A percentile compares a stretch with the other conserved stretches of the same genome.
Evolutionary conservation across 2,797 vertebrate genomes (phyloP).

Genomic region (Rousettus madagascariensis): DNA sequence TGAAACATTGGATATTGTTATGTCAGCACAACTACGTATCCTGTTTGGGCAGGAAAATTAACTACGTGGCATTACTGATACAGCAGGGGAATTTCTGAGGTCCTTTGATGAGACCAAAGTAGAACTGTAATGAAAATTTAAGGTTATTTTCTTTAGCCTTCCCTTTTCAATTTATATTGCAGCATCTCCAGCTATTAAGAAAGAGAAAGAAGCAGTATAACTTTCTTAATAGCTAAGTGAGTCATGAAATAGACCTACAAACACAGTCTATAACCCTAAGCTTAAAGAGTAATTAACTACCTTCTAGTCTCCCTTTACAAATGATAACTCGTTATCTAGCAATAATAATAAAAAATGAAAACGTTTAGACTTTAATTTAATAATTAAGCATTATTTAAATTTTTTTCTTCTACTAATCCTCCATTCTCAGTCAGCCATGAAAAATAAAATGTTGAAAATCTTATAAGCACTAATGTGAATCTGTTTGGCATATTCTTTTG

Average conservation of each 20-base stretch:
- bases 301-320: conserved; percentile 50
- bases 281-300: conserved; percentile 63
- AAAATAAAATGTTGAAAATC: conserved; percentile 62
- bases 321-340: conserved; percentile 57
- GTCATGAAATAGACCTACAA: conserved; percentile 45
- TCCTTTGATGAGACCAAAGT: conserved; percentile 55
- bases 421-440: conserved; percentile 42
- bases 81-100: conserved; percentile 62
- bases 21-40: conserved; percentile 73
- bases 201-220: conserved; percentile 48
- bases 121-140: conserved; percentile 54
- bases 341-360: conserved; percentile 55
- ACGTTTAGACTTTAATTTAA: conserved; percentile 39
- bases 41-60: conserved; percentile 77
- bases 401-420: conserved; percentile 26
- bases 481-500: conserved; percentile 1
- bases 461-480: not conserved
- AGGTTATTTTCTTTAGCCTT: not conserved
- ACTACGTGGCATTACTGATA: conserved; percentile 73
- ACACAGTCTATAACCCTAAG: conserved; percentile 39
- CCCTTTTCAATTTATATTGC: conserved; percentile 62
- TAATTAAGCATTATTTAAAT: conserved; percentile 55
- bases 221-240: conserved; percentile 69
- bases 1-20: conserved; percentile 66
- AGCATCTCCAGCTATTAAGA: conserved; percentile 49